These are phyloP conservation scores for Lamellibrachia luymesi DNA, from an alignment of 1,140 invertebrate genomes.

Conservation along the genomic window DNA sequence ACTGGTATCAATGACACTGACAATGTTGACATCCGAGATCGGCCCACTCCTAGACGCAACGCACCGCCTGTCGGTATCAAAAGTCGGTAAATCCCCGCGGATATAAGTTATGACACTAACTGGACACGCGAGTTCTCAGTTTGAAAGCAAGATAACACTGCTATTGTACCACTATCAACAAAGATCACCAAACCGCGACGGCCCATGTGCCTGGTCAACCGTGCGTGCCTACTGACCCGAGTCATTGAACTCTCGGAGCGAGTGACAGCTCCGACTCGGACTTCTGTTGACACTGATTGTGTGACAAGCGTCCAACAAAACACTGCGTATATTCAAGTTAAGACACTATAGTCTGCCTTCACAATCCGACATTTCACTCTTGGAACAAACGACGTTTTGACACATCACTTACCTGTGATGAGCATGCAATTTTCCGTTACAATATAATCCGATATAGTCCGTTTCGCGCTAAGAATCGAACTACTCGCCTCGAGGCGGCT, in stretches of 20 bases:
- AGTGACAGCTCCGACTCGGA: not conserved
- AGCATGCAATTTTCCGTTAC: not conserved
- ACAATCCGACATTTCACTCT: not conserved
- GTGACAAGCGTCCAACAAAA: not conserved
- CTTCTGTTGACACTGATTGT: not conserved
- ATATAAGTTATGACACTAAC: not conserved
- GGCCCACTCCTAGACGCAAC: not conserved
- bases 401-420: not conserved
- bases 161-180: not conserved
- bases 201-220: not conserved
- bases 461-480: not conserved
- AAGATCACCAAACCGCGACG: not conserved
- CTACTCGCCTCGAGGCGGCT: slow-evolving; percentile 2
- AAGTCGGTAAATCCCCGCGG: not conserved
- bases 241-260: not conserved
- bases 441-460: not conserved
- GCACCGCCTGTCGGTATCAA: not conserved
- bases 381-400: not conserved
- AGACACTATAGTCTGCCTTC: not conserved
- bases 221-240: not conserved
- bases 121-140: not conserved
- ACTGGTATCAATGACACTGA: not conserved
- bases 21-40: not conserved
- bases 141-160: not conserved
- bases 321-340: slow-evolving; percentile 5